Evolutionary conservation across 2,113 vertebrate species (phyloP).

Genomic region (Clinocottus analis): DNA sequence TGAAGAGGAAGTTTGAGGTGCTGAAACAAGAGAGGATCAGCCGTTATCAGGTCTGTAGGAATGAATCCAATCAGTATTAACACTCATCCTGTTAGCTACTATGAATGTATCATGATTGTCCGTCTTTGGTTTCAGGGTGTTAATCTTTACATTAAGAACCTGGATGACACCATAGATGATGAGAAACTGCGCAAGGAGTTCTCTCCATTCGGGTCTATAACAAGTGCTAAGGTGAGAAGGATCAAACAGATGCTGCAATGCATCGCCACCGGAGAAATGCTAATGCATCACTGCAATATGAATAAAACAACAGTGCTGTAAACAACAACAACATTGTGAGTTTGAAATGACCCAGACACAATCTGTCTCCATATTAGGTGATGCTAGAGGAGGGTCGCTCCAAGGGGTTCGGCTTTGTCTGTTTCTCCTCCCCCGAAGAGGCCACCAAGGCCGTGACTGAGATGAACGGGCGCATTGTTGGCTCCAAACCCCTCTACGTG

Average conservation of each 20-base stretch:
- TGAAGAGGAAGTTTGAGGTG: conserved; percentile 96
- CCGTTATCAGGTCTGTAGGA: conserved; percentile 90
- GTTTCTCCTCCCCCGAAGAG: conserved; percentile 99
- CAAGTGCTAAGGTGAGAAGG: conserved; percentile 92
- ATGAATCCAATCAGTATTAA: neutral
- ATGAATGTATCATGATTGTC: neutral
- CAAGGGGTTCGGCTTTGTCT: conserved; percentile 99
- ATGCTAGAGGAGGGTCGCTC: conserved; percentile 98
- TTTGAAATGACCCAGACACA: neutral
- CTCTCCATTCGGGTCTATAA: conserved; percentile 97
- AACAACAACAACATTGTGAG: neutral
- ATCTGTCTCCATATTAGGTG: conserved; percentile 83
- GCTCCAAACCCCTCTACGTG: conserved; percentile 97
- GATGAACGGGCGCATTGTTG: conserved; percentile 98
- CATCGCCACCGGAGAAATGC: neutral
- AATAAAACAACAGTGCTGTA: neutral
- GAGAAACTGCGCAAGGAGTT: conserved; percentile 99
- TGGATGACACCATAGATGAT: conserved; percentile 98
- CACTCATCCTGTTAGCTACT: neutral
- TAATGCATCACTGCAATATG: neutral
- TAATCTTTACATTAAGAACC: conserved; percentile 98
- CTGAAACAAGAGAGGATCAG: conserved; percentile 98
- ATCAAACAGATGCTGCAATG: neutral
- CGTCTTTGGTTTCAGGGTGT: conserved; percentile 87
- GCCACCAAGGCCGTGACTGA: conserved; percentile 99